phyloP scores from a whole-genome alignment of 2,888 invertebrate genomes.

The Latheticus oryzae region DNA sequence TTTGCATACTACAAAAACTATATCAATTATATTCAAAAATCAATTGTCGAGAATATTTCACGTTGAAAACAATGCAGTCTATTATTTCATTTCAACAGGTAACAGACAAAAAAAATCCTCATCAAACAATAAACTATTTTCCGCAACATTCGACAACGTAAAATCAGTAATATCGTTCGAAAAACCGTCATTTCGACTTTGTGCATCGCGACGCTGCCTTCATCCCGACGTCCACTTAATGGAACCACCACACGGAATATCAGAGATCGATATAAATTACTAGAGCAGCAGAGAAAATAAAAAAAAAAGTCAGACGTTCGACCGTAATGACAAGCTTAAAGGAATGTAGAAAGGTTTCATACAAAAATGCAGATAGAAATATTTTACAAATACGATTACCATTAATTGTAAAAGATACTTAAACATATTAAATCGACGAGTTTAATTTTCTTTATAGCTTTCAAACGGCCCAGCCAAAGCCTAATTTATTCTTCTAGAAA shows the following conservation, averaged over 20 bases:
- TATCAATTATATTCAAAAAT: background rate
- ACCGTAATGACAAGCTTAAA: constrained; percentile 25
- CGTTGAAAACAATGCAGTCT: constrained; percentile 5
- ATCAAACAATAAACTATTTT: constrained; percentile 22
- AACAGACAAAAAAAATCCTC: constrained; percentile 14
- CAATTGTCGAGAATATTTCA: constrained; percentile 8
- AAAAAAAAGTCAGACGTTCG: constrained; percentile 22
- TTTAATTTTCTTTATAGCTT: constrained; percentile 34
- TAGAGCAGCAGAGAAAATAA: constrained; percentile 21
- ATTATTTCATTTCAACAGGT: constrained; percentile 28
- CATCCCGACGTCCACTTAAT: constrained; percentile 35
- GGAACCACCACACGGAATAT: constrained; percentile 32
- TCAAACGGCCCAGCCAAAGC: constrained; percentile 17
- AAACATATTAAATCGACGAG: constrained; percentile 32
- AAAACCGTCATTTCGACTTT: constrained; percentile 26
- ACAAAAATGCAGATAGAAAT: constrained; percentile 6
- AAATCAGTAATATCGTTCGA: constrained; percentile 19
- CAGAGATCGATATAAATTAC: constrained; percentile 35
- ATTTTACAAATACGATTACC: constrained; percentile 13
- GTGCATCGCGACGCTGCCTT: constrained; percentile 25
- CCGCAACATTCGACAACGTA: constrained; percentile 12
- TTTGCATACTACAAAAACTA: too few relatives aligned
- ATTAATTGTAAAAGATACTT: constrained; percentile 30
- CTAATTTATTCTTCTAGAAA: constrained; percentile 24
- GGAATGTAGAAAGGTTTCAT: too few relatives aligned